phyloP scores from a whole-genome alignment of 1,140 invertebrate genomes.

The Neotoxoptera formosana region DNA sequence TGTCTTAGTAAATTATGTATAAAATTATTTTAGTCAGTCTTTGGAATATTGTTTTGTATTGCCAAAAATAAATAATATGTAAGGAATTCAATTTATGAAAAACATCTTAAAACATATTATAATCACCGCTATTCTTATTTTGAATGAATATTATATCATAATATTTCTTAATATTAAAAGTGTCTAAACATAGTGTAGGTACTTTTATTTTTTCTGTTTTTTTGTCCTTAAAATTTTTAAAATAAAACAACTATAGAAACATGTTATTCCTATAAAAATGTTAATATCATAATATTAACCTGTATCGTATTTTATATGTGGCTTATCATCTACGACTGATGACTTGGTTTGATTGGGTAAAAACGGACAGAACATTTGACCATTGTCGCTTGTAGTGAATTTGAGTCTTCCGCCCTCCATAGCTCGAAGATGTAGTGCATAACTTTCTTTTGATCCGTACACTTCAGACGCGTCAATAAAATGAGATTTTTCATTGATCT shows the following conservation, averaged over 20 bases:
- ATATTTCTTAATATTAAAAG: no score
- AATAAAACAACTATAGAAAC: no score
- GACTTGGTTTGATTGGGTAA: neutral
- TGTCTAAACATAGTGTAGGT: neutral
- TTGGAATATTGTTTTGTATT: no score
- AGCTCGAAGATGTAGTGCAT: constrained; percentile 67
- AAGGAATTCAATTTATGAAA: no score
- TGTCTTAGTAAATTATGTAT: no score
- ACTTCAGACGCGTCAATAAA: constrained; percentile 78
- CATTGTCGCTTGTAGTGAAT: constrained; percentile 60
- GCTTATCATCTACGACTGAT: neutral
- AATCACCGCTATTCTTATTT: neutral
- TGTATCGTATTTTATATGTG: neutral
- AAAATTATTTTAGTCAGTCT: no score
- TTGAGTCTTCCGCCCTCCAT: constrained; percentile 68
- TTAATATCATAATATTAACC: neutral
- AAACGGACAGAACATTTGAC: constrained; percentile 42
- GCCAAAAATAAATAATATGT: no score
- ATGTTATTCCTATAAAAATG: neutral
- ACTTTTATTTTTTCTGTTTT: neutral
- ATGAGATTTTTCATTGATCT: constrained; percentile 80
- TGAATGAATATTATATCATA: no score
- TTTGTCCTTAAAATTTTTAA: neutral
- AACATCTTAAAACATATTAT: neutral
- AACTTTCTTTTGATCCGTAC: constrained; percentile 70